Percentiles rank a stretch among this genome's conserved stretches.
Conservation (phyloP, 2,797 vertebrate species). For the Poliocrania exsul region DNA sequence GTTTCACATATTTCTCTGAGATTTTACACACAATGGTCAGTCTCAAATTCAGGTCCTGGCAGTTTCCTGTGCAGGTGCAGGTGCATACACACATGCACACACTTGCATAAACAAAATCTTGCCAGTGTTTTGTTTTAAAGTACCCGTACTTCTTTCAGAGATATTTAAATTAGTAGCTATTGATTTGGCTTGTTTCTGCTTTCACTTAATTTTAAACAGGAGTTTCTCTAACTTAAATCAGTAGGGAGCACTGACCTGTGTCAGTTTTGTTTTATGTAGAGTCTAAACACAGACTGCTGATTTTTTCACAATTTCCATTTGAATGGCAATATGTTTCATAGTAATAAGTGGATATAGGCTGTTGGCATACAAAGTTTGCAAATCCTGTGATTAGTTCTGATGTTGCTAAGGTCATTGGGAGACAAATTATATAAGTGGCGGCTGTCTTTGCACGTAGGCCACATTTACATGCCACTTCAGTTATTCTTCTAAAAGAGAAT, state of each 20-base stretch:
- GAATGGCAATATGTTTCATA: neutral
- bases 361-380: neutral
- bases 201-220: constrained; percentile 32
- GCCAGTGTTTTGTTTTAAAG: neutral
- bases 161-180: constrained; percentile 55
- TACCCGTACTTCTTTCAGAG: neutral
- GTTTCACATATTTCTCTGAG: neutral
- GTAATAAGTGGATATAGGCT: neutral
- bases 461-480: neutral
- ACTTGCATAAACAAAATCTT: neutral
- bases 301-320: neutral
- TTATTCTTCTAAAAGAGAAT: neutral
- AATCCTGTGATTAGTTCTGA: neutral
- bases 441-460: neutral
- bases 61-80: neutral
- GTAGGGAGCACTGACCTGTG: constrained; percentile 10
- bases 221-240: constrained; percentile 30
- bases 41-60: neutral
- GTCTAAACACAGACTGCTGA: neutral
- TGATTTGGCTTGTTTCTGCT: constrained; percentile 8
- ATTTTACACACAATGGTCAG: neutral
- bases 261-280: neutral
- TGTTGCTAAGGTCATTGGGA: neutral
- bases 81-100: too few species aligned
- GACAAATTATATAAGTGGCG: neutral